Evolutionary conservation across 2,888 invertebrate species (phyloP), one percentile per base, ranked within the genome.

Genomic region (Pediacus dermestoides): DNA sequence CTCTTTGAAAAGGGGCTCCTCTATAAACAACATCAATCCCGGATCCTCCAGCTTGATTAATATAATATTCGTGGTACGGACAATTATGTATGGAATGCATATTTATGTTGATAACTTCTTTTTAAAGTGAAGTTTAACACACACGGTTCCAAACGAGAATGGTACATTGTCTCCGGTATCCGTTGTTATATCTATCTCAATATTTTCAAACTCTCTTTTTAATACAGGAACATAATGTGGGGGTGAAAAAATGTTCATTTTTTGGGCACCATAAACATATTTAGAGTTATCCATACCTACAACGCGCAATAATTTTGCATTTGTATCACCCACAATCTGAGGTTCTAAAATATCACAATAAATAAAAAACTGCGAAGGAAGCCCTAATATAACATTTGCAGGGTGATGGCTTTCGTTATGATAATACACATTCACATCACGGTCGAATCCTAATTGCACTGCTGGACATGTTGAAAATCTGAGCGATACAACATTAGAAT

Each of bases 291-390:
- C 21, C 6, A 18, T n/a, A n/a, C n/a, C n/a, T 18, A 18, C n/a
- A 18, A 7, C n/a, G 6, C 21, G n/a, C 6, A 18, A 18, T n/a
- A 18, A 18, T 18, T 18, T 18, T 6, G 21, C 21, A 18, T 18
- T 18, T 7, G n/a, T 18, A 18, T 18, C 21, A 7, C 21, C 21
- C 6, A 18, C 21, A 7, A 18, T 18, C n/a, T 18, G 21, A n/a
- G 21, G 21, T 18, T 18, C 21, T 18, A 18, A 7, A 18, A 18
- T n/a, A 18, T 18, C 21, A 18, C 21, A 18, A 18, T 18, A 18
- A 7, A 18, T n/a, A 18, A 18, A 18, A 6, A 18, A 18, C n/a
- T 18, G 21, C 21, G 21, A 18, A 7, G 21, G 21, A 7, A 18
- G n/a, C 21, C 21, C 21, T 7, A 18, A n/a, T n/a, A 6, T 6